Evolutionary conservation across 2,888 invertebrate species (phyloP).

Genomic region (Nephrotoma guestfalica): DNA sequence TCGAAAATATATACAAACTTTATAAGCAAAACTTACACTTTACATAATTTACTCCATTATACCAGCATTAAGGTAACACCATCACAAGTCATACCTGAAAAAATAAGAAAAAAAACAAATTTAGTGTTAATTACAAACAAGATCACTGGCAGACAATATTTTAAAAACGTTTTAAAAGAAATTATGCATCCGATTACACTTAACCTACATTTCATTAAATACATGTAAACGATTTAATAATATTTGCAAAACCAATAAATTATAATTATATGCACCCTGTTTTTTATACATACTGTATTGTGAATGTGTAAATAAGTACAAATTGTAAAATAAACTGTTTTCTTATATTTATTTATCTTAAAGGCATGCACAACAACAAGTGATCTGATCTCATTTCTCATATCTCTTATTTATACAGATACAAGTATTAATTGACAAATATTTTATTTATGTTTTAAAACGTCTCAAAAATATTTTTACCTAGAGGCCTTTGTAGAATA

Average conservation of each 20-base stretch:
- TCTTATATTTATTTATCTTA: background rate
- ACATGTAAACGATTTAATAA: background rate
- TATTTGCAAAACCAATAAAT: background rate
- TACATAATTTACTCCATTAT: background rate
- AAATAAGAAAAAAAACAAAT: background rate
- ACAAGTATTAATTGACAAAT: background rate
- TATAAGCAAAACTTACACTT: no score
- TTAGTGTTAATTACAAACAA: background rate
- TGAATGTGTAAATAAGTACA: background rate
- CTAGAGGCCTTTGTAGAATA: background rate
- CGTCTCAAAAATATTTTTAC: background rate
- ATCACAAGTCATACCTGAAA: background rate
- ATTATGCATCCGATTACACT: background rate
- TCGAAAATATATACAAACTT: no score
- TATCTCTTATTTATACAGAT: background rate
- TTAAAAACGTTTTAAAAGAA: background rate
- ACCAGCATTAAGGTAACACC: background rate
- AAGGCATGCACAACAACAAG: background rate
- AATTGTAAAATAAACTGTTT: background rate
- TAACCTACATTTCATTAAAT: background rate
- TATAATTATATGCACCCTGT: background rate
- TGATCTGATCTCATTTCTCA: background rate
- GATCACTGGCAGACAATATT: background rate
- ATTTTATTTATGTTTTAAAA: background rate
- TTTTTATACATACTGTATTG: background rate